Evolutionary conservation across 2,113 vertebrate species (phyloP).

Genomic region (Corythornis cristatus): DNA sequence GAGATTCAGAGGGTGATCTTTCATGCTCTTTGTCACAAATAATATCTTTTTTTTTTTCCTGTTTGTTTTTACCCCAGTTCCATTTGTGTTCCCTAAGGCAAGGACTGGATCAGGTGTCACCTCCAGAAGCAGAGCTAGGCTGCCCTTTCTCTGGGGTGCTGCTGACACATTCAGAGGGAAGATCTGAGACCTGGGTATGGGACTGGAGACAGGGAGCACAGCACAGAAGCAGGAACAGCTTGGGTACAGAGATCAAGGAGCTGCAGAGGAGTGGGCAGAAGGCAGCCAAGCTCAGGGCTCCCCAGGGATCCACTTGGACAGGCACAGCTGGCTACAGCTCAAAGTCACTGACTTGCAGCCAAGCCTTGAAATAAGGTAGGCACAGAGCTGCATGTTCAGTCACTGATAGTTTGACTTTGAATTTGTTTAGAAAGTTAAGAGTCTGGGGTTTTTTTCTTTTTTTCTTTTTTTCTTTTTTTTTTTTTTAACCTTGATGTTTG

Average conservation of each 20-base stretch:
- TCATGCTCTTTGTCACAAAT: not conserved
- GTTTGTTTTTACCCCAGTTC: not conserved
- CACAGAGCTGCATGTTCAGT: not conserved
- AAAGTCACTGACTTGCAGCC: not conserved
- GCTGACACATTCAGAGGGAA: not conserved
- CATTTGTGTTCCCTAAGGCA: not conserved
- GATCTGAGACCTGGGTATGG: not conserved
- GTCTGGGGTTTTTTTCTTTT: not conserved
- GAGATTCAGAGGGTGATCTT: not conserved
- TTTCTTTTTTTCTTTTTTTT: too few species aligned
- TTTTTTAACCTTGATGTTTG: not conserved
- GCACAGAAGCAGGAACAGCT: not conserved
- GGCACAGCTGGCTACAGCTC: constrained; percentile 42
- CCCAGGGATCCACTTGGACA: constrained; percentile 13
- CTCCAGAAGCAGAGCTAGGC: not conserved
- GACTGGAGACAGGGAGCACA: not conserved
- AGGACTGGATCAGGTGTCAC: not conserved
- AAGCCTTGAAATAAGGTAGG: not conserved
- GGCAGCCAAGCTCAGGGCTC: not conserved
- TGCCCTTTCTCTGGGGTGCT: not conserved
- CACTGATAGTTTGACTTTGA: constrained; percentile 18
- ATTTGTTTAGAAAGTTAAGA: not conserved
- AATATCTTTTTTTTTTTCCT: not conserved
- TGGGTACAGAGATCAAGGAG: not conserved
- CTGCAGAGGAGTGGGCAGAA: not conserved